Evolutionary conservation across 2,797 vertebrate genomes (phyloP), one percentile per base, ranked within the genome.

Genomic region (Myotis planiceps): DNA sequence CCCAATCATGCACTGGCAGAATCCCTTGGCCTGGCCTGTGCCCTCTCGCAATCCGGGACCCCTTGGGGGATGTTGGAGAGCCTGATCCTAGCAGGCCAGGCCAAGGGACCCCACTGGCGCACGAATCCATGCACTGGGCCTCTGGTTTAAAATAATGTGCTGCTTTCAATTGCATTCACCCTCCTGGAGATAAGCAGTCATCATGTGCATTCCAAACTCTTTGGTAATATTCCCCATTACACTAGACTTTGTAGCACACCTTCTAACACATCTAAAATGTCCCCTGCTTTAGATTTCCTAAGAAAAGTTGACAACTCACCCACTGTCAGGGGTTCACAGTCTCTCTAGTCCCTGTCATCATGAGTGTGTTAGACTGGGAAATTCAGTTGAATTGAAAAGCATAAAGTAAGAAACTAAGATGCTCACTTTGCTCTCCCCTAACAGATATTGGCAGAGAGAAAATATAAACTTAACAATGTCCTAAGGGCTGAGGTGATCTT

Each of bases 401-500:
- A 83, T 23, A 27, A 90, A 78, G 13, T 88, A 76, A 63, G 78
- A 58, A 94, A 47, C 15, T 5, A 51, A 27, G 63, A 34, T 2
- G 37, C 12, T 96, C 90, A 83, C 32, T 95, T 15, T 69, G 72
- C 10, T 82, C 53, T 69, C 85, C 63, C 60, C 34, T 87, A 21
- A 29, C n/a, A 95, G 69, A 55, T 6, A 88, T 9, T 74, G 74
- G 39, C 53, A 82, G 42, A 72, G 60, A 88, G 32, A 96, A 96
- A 97, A 49, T 4, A 72, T 3, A 80, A 23, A 82, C 55, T 82
- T 96, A 65, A 90, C n/a, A 53, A 19, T 45, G 90, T 97, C 94
- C 86, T 85, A 45, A 76, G 69, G 82, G 85, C 72, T 72, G 34
- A 63, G 34, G 93, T 72, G 58, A 92, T 60, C 53, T 82, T 82